These are phyloP conservation scores for Polypterus bichir DNA, from an alignment of 2,113 vertebrate genomes.

Conservation along the genomic window DNA sequence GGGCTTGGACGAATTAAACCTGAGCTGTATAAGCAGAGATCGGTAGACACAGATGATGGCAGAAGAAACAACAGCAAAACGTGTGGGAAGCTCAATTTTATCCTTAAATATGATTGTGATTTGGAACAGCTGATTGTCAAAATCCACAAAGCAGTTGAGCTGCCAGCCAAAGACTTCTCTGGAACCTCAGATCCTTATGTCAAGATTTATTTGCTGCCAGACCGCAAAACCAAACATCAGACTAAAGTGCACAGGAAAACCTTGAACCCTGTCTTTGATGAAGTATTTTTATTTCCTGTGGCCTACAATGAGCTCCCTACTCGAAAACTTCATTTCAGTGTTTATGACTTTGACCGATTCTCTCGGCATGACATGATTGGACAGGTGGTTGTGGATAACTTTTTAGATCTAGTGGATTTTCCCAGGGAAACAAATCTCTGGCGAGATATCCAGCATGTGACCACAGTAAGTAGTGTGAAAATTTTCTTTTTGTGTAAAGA, in stretches of 20 bases:
- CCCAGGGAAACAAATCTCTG: constrained; percentile 89
- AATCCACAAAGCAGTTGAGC: constrained; percentile 87
- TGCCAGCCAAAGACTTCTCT: constrained; percentile 95
- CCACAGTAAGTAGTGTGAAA: constrained; percentile 67
- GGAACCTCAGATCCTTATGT: constrained; percentile 96
- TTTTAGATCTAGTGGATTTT: constrained; percentile 94
- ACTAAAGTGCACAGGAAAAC: constrained; percentile 98
- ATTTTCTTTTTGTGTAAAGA: too few species aligned
- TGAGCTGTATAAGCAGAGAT: constrained; percentile 91
- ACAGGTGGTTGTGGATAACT: constrained; percentile 94
- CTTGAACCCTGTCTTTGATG: constrained; percentile 90
- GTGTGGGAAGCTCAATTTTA: constrained; percentile 84
- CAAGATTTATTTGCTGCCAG: constrained; percentile 93
- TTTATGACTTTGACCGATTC: constrained; percentile 97
- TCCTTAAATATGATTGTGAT: constrained; percentile 91
- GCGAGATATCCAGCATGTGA: constrained; percentile 89
- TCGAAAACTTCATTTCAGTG: constrained; percentile 92
- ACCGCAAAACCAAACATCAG: constrained; percentile 95
- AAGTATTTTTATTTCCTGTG: constrained; percentile 94
- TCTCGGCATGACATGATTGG: constrained; percentile 94
- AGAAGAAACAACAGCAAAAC: constrained; percentile 60
- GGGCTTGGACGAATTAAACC: constrained; percentile 91
- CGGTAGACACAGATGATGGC: constrained; percentile 76
- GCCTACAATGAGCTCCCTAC: constrained; percentile 84
- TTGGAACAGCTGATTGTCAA: constrained; percentile 95